These are phyloP conservation scores for Aptenodytes forsteri DNA, from an alignment of 2,113 vertebrate species.

Conservation along the genomic window DNA sequence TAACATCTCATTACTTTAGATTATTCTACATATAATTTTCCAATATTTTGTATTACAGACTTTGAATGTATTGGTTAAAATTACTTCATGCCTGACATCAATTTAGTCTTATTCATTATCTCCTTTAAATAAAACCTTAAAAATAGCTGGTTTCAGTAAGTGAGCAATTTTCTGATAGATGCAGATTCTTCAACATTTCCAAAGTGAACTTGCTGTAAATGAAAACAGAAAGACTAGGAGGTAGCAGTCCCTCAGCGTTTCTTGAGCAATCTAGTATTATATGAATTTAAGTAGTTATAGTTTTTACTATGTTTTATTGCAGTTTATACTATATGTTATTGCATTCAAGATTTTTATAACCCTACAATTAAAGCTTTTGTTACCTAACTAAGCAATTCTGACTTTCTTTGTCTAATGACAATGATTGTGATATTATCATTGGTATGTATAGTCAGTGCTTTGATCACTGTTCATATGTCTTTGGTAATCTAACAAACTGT, in stretches of 20 bases:
- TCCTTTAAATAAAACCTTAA: conserved; percentile 72
- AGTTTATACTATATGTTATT: background rate
- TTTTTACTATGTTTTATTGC: background rate
- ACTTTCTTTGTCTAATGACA: background rate
- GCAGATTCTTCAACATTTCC: conserved; percentile 55
- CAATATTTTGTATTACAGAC: conserved; percentile 74
- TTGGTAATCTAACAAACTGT: background rate
- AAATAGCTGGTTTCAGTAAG: conserved; percentile 73
- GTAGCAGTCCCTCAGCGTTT: background rate
- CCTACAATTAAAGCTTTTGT: background rate
- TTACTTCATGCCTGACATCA: conserved; percentile 72
- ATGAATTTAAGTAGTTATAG: background rate
- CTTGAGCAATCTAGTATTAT: background rate
- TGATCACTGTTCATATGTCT: background rate
- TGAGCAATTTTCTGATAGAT: conserved; percentile 74
- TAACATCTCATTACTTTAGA: conserved; percentile 84
- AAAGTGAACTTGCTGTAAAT: conserved; percentile 26
- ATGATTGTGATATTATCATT: background rate
- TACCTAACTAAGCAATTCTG: background rate
- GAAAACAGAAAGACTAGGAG: conserved; percentile 41
- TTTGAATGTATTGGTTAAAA: conserved; percentile 77
- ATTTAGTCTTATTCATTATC: conserved; percentile 75
- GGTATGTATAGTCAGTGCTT: background rate
- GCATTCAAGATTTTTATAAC: background rate
- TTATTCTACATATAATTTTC: conserved; percentile 79